Base-by-base conservation (phyloP, 2,797 vertebrate species). In the Botia kubotai region DNA sequence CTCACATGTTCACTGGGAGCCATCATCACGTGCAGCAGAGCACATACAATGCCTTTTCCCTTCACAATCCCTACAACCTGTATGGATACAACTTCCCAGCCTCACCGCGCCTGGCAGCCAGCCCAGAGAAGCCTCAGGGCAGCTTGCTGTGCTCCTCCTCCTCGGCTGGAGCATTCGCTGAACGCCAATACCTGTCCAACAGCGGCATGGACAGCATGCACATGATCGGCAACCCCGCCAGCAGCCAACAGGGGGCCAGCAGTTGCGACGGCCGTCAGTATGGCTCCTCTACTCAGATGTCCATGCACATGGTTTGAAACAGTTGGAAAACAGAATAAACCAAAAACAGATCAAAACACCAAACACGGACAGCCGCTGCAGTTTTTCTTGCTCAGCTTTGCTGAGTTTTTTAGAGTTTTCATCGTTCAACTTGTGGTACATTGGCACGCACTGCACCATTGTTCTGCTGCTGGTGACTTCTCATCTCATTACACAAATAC, bases 31-130 rank as follows among this genome's bases (percentile, higher is more conserved):
- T 98, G 94, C 98, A 99, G 92, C 97, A 99, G 93, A 94, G 97
- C 88, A 99, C 98, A 86, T 99, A 99, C 92, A 99, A 99, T 0
- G 96, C 97, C 72, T 99, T 99, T 94, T 98, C 98, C 85, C 95
- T 99, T 83, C 98, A 99, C 94, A 98, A 98, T 89, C 97, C 97
- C 72, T 99, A 99, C 91, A 99, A 99, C 84, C 91, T 99, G 79
- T 99, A 99, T 1, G 97, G 98, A 95, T 99, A 99, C 93, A 99
- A 99, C 93, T 99, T 99, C 92, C 95, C 98, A 62, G 93, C 95
- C 86, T 98, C 97, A 48, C 96, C 97, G 0, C 95, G 98, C 88
- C 89, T 99, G 90, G 96, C 96, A 0, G 89, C 97, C 1, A 98
- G 96, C 92, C 97, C 97, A 0, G 98, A 99, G 90, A 99, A 99